Base-by-base conservation (phyloP, 2,113 vertebrate genomes). In the Rhadina sibilatrix region DNA sequence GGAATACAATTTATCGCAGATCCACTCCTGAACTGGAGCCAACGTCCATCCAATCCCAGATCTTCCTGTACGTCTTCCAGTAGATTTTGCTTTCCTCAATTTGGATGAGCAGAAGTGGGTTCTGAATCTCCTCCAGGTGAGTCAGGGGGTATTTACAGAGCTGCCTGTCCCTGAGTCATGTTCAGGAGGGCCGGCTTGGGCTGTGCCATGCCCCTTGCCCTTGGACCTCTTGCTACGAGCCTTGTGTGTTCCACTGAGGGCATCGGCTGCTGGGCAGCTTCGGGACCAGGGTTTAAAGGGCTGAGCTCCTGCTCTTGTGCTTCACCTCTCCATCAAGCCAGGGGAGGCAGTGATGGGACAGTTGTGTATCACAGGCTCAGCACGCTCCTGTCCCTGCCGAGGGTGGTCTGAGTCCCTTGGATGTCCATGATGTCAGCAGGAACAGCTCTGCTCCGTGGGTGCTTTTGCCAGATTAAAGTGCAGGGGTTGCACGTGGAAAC, bases 1-100 rank as follows among this genome's bases (percentile, higher is more conserved):
- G 96, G 88, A 96, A 90, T 74, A 96, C 96, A 96, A 92, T 86
- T 81, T 90, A 96, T 96, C 76, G 49, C 79, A 42, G 76, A 95
- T 78, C 64, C 31, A 6, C 56, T 93, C 8, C 79, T 56, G 90
- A 88, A 15, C 75, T 6, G 52, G 35, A 83, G 88, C 56, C 85
- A 68, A 18, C 12, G 1, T 59, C 59, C 21, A 1, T 63, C 50
- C 59, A 8, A 52, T 22, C 72, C 35, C 88, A 44, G 42, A 63
- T 77, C 87, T 70, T 87, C 83, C 50, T 37, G 9, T 50, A 25
- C 0, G 1, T 80, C 65, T 60, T 84, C 37, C n/a, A 89, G 77
- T 33, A n/a, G 71, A 4, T 56, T 88, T 83, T 63, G 56, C 47
- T 90, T 78, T 89, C 40, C 40, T 75, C 12, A 79, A 38, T 23